Evolutionary conservation across 1,140 invertebrate species (phyloP).

Genomic region (Lamellibrachia luymesi): DNA sequence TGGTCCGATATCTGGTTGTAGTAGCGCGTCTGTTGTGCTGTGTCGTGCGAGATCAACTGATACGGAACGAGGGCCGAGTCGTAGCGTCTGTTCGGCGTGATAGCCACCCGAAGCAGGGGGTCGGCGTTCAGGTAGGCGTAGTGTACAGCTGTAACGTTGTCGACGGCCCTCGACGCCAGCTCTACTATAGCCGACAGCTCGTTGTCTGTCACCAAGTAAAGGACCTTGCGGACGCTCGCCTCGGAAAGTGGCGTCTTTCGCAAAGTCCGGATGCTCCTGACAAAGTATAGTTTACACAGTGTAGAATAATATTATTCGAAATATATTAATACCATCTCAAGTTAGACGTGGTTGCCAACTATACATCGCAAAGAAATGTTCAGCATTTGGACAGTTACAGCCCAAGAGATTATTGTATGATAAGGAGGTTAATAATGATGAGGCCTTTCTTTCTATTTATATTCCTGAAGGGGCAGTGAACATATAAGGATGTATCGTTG

Average conservation of each 20-base stretch:
- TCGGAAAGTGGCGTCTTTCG: constrained; percentile 19
- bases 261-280: not conserved
- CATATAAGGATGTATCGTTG: too few relatives aligned
- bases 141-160: constrained; percentile 22
- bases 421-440: too few relatives aligned
- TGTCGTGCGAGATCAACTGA: constrained; percentile 15
- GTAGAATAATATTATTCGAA: too few relatives aligned
- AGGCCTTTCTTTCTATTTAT: too few relatives aligned
- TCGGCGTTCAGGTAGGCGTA: constrained; percentile 20
- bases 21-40: not conserved
- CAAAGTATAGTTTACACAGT: not conserved
- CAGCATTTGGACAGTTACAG: too few relatives aligned
- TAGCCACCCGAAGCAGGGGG: constrained; percentile 3
- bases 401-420: too few relatives aligned
- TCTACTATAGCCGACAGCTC: constrained; percentile 22
- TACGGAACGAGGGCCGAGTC: constrained; percentile 23
- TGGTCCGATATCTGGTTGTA: constrained; percentile 25
- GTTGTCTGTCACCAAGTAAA: constrained; percentile 25
- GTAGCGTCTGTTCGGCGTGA: constrained; percentile 26
- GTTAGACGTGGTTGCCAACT: too few relatives aligned
- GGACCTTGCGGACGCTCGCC: constrained; percentile 19
- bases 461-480: too few relatives aligned
- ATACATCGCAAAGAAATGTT: too few relatives aligned
- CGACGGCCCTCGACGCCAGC: constrained; percentile 17
- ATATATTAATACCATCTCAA: too few relatives aligned